Conservation (phyloP, 2,113 vertebrate genomes). For the Serilophus lunatus region DNA sequence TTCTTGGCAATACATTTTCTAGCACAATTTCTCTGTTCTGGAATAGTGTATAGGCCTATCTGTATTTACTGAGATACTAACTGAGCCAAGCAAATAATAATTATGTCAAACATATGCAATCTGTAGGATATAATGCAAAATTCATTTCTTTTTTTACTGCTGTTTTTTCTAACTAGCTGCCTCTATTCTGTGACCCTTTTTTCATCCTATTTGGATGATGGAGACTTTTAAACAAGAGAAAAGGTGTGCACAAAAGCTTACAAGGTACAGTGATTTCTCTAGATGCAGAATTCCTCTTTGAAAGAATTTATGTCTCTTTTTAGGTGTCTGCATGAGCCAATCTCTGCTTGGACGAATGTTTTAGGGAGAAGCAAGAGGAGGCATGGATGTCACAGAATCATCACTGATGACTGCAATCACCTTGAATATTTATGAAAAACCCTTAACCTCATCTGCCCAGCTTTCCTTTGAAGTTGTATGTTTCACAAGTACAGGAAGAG, state of each 20-base stretch:
- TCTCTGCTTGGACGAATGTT: background rate
- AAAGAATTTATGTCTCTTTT: background rate
- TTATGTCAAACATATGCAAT: background rate
- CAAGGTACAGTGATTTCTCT: background rate
- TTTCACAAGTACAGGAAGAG: background rate
- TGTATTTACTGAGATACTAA: background rate
- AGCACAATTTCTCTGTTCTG: background rate
- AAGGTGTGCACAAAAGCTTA: background rate
- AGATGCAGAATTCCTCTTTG: background rate
- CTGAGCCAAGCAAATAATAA: background rate
- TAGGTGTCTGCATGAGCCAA: background rate
- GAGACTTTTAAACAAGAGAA: background rate
- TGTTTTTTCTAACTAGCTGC: background rate
- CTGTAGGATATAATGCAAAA: background rate
- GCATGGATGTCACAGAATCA: background rate
- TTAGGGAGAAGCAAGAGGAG: background rate
- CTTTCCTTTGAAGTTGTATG: background rate
- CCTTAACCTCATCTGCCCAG: background rate
- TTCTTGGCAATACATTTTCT: background rate
- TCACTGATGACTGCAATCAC: background rate
- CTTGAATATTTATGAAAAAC: background rate
- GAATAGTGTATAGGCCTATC: background rate
- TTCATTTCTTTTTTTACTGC: background rate
- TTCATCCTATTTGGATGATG: background rate
- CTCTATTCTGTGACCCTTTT: background rate